Evolutionary conservation across 2,797 vertebrate genomes (phyloP).

Genomic region (Acridotheres tristis): DNA sequence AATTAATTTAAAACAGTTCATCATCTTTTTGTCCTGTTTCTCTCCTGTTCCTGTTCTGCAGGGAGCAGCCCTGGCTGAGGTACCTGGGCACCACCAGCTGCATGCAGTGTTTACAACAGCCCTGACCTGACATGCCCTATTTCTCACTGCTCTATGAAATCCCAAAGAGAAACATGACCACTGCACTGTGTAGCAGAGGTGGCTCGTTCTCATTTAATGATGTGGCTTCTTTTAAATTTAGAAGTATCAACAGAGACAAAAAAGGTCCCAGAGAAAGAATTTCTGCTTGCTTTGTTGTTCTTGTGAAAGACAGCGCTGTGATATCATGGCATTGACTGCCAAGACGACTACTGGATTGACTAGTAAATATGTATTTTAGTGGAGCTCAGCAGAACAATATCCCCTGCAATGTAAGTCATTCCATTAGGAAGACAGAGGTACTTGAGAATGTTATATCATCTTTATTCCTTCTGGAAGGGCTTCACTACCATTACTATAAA

Average conservation of each 20-base stretch:
- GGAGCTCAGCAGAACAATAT: constrained; percentile 43
- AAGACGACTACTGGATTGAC: constrained; percentile 30
- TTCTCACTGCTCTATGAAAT: not conserved
- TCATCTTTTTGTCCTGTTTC: not conserved
- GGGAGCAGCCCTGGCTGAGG: not conserved
- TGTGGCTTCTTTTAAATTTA: constrained; percentile 38
- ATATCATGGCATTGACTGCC: constrained; percentile 25
- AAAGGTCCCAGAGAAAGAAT: not conserved
- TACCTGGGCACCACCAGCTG: not conserved
- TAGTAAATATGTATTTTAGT: constrained; percentile 66
- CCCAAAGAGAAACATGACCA: not conserved
- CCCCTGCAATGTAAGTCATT: constrained; percentile 62
- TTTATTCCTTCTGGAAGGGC: constrained; percentile 51
- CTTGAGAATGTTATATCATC: constrained; percentile 47
- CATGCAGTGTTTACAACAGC: not conserved
- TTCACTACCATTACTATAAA: constrained; percentile 63
- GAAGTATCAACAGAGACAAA: constrained; percentile 17
- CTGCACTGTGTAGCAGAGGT: not conserved
- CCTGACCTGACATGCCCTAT: not conserved
- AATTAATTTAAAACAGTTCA: not conserved
- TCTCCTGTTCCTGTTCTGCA: not conserved
- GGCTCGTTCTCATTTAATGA: constrained; percentile 14
- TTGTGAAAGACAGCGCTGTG: not conserved
- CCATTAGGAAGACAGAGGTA: constrained; percentile 66
- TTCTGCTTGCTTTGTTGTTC: constrained; percentile 43